These are phyloP conservation scores for Drosophila willistoni DNA, from an alignment of 1,140 invertebrate species.

Conservation along the genomic window DNA sequence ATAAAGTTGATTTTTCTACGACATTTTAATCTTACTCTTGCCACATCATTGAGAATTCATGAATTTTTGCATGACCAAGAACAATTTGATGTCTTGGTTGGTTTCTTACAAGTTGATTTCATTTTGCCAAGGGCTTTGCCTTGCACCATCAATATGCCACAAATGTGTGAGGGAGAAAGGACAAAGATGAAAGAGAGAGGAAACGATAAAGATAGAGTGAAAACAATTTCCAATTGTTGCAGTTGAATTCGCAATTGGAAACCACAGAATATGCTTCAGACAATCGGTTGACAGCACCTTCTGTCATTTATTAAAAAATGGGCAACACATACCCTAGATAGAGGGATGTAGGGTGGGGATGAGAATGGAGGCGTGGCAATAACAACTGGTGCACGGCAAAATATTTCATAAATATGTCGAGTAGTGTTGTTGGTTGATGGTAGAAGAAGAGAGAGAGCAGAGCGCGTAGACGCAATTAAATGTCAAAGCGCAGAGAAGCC, in stretches of 20 bases:
- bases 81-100: neutral
- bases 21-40: too few species aligned
- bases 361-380: slow-evolving; percentile 23
- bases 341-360: neutral
- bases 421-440: neutral
- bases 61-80: neutral
- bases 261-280: slow-evolving; percentile 22
- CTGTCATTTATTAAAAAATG: slow-evolving; percentile 51
- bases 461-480: slow-evolving; percentile 44
- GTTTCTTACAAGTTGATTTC: slow-evolving; percentile 7
- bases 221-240: slow-evolving; percentile 6
- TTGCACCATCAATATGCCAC: neutral
- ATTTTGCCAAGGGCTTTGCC: slow-evolving; percentile 5
- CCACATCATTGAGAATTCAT: neutral
- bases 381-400: slow-evolving; percentile 30
- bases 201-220: neutral
- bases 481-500: slow-evolving; percentile 52
- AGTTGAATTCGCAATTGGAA: slow-evolving; percentile 10
- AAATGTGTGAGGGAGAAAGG: neutral
- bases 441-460: neutral
- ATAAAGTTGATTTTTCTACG: too few species aligned
- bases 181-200: neutral
- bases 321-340: slow-evolving; percentile 20
- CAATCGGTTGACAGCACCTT: slow-evolving; percentile 23
- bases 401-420: slow-evolving; percentile 55